Conservation (phyloP, 1,140 invertebrate species). For the Hesperophylax magnus region DNA sequence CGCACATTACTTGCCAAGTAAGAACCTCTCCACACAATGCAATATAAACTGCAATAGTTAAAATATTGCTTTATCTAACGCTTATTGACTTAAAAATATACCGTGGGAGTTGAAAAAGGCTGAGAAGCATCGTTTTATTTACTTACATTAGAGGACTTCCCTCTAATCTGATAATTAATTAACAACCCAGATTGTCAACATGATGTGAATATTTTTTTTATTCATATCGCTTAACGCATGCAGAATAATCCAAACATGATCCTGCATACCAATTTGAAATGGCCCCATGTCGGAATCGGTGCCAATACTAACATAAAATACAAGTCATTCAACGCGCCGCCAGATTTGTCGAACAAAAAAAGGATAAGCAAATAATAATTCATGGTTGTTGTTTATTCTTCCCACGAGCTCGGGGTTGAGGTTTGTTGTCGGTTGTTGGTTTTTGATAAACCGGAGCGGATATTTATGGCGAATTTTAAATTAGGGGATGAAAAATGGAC, state of each 20-base stretch:
- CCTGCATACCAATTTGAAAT: slow-evolving; percentile 24
- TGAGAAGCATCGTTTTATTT: no score
- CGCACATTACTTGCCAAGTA: no score
- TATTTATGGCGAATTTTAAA: slow-evolving; percentile 3
- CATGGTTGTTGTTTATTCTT: slow-evolving; percentile 29
- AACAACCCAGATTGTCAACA: no score
- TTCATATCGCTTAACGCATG: not conserved
- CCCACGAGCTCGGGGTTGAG: slow-evolving; percentile 29
- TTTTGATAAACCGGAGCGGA: slow-evolving; percentile 12
- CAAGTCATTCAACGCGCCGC: slow-evolving; percentile 26
- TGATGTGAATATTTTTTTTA: not conserved
- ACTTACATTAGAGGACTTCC: no score
- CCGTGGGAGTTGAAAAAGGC: no score
- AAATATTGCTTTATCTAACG: no score
- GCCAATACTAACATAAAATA: not conserved
- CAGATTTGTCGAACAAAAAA: slow-evolving; percentile 21
- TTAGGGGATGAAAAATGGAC: not conserved
- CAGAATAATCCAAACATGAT: slow-evolving; percentile 17
- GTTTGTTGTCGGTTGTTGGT: slow-evolving; percentile 14
- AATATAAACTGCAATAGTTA: no score
- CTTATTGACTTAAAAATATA: no score
- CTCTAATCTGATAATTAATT: no score
- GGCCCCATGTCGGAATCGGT: slow-evolving; percentile 2
- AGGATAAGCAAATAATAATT: slow-evolving; percentile 38
- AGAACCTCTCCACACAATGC: no score